Evolutionary conservation across 2,888 invertebrate species (phyloP).

Genomic region (Perithous albicinctus): DNA sequence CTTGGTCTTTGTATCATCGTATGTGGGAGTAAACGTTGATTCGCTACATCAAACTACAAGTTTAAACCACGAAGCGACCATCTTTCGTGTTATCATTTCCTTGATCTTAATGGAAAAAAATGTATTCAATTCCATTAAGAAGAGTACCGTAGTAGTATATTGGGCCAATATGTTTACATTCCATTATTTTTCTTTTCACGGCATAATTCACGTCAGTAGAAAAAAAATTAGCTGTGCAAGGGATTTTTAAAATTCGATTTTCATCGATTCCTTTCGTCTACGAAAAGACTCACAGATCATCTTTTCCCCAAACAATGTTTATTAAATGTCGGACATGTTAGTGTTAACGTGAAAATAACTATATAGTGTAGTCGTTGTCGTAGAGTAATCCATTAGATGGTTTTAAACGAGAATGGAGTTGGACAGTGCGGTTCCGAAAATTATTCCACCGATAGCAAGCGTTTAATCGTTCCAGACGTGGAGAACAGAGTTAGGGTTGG

Average conservation of each 20-base stretch:
- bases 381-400: neutral
- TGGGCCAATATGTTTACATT: too few relatives aligned
- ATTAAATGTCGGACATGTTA: too few relatives aligned
- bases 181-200: too few relatives aligned
- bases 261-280: too few relatives aligned
- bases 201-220: too few relatives aligned
- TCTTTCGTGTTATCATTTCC: neutral
- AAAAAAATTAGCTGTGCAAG: too few relatives aligned
- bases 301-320: too few relatives aligned
- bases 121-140: neutral
- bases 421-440: constrained; percentile 16
- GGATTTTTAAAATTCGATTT: too few relatives aligned
- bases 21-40: constrained; percentile 31
- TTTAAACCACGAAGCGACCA: neutral
- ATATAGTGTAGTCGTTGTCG: neutral
- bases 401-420: neutral
- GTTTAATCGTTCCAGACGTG: constrained; percentile 37
- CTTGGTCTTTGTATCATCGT: constrained; percentile 19
- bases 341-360: neutral
- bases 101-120: neutral
- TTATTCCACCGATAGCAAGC: constrained; percentile 24
- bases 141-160: too few relatives aligned
- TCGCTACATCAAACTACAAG: constrained; percentile 26
- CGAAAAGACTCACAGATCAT: too few relatives aligned
- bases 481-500: constrained; percentile 23